Conservation (phyloP, 2,113 vertebrate genomes). For the Macheiramphus alcinus region DNA sequence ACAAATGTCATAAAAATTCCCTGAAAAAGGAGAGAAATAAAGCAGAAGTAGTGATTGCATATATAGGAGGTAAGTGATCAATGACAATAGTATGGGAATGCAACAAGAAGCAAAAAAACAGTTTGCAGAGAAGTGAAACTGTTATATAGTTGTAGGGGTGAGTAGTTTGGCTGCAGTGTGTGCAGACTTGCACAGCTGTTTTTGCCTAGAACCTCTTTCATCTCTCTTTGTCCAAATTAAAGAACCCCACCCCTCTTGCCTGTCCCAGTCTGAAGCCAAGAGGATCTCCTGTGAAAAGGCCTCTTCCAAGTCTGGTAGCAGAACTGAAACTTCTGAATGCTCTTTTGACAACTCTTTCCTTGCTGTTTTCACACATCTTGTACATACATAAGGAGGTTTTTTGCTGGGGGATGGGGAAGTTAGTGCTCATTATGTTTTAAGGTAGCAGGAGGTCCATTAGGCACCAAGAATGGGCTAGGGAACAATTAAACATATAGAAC, state of each 20-base stretch:
- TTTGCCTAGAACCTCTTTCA: not conserved
- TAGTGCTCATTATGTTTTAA: not conserved
- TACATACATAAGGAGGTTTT: not conserved
- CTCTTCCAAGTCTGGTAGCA: not conserved
- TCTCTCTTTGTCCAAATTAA: not conserved
- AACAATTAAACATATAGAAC: not conserved
- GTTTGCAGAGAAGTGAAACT: not conserved
- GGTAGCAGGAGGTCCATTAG: not conserved
- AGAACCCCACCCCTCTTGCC: fast-evolving
- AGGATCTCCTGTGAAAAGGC: not conserved
- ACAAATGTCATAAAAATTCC: not conserved
- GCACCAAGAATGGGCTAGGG: not conserved
- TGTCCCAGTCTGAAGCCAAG: not conserved
- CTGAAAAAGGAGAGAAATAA: not conserved
- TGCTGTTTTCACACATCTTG: not conserved
- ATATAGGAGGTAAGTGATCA: not conserved
- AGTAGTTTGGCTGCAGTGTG: not conserved
- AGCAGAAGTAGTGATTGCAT: not conserved
- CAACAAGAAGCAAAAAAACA: not conserved
- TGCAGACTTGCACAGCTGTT: not conserved
- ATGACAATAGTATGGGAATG: not conserved
- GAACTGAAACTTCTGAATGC: not conserved
- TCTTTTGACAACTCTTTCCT: not conserved
- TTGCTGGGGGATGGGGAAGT: not conserved
- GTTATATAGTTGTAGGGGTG: not conserved